These are phyloP conservation scores for Microtus oregoni DNA, from an alignment of 2,113 vertebrate genomes.

Conservation along the genomic window DNA sequence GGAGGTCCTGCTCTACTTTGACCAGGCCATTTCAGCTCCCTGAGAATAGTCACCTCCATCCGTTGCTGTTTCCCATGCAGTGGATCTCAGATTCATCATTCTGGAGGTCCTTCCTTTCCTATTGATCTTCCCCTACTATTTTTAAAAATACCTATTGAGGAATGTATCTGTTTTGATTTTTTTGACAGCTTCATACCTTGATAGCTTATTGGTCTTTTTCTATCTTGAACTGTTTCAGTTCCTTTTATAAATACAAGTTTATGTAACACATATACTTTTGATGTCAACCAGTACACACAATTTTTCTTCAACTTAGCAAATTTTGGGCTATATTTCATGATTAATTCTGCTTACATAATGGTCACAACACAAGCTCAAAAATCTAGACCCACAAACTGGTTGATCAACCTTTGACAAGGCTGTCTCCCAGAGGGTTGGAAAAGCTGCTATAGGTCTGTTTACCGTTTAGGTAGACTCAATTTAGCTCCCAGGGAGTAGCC, in stretches of 20 bases:
- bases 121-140: neutral
- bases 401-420: neutral
- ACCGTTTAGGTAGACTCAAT: neutral
- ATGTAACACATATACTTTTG: neutral
- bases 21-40: neutral
- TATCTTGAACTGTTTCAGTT: neutral
- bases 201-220: neutral
- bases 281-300: neutral
- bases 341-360: neutral
- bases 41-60: neutral
- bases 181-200: neutral
- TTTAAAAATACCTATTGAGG: no score
- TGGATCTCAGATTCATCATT: neutral
- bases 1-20: neutral
- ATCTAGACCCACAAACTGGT: neutral
- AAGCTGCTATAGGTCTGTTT: neutral
- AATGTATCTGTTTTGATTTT: neutral
- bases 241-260: neutral
- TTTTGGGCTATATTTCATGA: neutral
- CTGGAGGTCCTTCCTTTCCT: neutral
- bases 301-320: neutral
- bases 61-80: no score
- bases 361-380: no score
- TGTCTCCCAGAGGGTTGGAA: neutral
- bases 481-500: no score